These are phyloP conservation scores for Anoplolepis gracilipes DNA, from an alignment of 1,140 invertebrate species.

Conservation along the genomic window DNA sequence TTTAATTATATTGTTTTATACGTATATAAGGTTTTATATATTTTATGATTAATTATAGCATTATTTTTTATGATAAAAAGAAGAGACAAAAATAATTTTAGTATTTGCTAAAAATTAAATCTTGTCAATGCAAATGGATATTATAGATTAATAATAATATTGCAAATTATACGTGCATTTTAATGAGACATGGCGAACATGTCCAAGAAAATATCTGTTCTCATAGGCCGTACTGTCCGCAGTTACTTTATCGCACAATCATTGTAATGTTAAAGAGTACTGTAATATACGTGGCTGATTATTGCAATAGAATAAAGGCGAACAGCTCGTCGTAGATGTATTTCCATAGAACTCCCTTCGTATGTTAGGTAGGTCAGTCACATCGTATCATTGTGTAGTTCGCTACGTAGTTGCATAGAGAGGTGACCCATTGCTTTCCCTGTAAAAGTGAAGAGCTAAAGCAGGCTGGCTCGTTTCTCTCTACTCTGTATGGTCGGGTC, in stretches of 20 bases:
- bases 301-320: constrained; percentile 22
- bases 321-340: constrained; percentile 4
- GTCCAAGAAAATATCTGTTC: background rate
- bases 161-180: background rate
- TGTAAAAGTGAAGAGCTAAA: constrained; percentile 79
- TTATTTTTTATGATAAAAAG: background rate
- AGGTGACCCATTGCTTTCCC: constrained; percentile 75
- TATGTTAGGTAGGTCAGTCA: constrained; percentile 60
- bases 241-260: background rate
- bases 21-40: background rate
- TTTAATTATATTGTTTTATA: background rate
- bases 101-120: background rate
- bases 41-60: background rate
- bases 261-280: constrained; percentile 17
- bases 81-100: background rate
- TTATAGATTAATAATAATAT: background rate
- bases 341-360: background rate
- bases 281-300: constrained; percentile 1
- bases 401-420: constrained; percentile 61
- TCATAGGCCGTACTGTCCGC: background rate
- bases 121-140: background rate
- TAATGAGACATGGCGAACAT: background rate
- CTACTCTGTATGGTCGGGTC: constrained; percentile 78
- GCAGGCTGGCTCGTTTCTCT: constrained; percentile 81
- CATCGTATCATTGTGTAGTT: constrained; percentile 45